phyloP scores from a whole-genome alignment of 2,113 vertebrate species.

The Xenotilapia caudafasciata region DNA sequence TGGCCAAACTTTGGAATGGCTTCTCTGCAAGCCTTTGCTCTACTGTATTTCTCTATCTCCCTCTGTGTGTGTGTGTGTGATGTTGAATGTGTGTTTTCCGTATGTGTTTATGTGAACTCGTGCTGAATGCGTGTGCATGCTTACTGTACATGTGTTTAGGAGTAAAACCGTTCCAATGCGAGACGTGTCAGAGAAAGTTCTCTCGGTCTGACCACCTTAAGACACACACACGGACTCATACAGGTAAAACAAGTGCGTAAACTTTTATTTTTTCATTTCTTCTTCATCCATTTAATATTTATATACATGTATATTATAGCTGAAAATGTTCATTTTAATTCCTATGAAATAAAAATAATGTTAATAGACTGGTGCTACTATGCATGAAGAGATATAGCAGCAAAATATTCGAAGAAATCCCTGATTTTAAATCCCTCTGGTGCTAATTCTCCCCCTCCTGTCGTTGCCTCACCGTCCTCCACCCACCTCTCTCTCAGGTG shows the following conservation, averaged over 20 bases:
- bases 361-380: not conserved
- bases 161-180: constrained; percentile 98
- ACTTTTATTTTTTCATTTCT: constrained; percentile 85
- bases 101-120: constrained; percentile 7
- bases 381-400: not conserved
- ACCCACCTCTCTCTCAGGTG: constrained; percentile 72
- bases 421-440: not conserved
- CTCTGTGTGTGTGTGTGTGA: not conserved
- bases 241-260: constrained; percentile 99
- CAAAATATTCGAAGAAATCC: not conserved
- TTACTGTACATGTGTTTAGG: constrained; percentile 78
- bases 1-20: constrained; percentile 57
- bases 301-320: not conserved
- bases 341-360: not conserved
- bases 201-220: constrained; percentile 99
- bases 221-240: constrained; percentile 99
- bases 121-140: constrained; percentile 49
- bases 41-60: constrained; percentile 66
- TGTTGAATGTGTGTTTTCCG: not conserved
- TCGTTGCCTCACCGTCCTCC: not conserved
- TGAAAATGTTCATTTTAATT: not conserved
- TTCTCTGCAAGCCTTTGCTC: constrained; percentile 61
- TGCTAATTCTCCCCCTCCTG: not conserved
- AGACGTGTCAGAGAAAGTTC: constrained; percentile 99
- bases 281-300: constrained; percentile 30